Conservation (phyloP, 2,113 vertebrate genomes). For the Oenanthe melanoleuca region DNA sequence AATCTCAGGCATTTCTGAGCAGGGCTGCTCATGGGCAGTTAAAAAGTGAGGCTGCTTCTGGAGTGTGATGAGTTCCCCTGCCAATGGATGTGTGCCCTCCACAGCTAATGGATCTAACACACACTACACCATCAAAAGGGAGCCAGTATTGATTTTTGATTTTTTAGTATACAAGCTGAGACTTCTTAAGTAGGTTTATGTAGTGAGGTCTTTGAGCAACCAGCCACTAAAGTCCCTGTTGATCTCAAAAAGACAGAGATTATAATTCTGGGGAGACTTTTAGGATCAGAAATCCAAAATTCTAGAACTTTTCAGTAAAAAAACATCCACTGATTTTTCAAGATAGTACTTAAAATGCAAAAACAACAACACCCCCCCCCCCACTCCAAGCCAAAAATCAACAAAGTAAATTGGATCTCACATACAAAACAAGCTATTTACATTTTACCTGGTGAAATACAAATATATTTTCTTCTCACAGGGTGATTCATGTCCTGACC, state of each 20-base stretch:
- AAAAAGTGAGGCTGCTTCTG: not conserved
- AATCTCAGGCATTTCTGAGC: not conserved
- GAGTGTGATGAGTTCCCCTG: not conserved
- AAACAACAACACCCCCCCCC: not conserved
- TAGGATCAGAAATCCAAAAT: not conserved
- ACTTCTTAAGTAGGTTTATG: not conserved
- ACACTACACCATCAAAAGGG: not conserved
- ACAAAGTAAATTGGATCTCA: not conserved
- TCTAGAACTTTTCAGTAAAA: not conserved
- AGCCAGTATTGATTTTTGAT: not conserved
- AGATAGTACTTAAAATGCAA: not conserved
- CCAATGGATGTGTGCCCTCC: not conserved
- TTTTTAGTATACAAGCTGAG: not conserved
- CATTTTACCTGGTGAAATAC: not conserved
- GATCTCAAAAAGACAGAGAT: not conserved
- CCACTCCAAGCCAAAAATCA: too few relatives aligned
- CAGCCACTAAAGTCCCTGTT: not conserved
- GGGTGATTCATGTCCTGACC: not conserved
- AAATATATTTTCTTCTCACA: not conserved
- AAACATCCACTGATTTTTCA: not conserved
- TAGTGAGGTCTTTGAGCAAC: not conserved
- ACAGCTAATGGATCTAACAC: not conserved
- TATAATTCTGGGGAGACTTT: not conserved
- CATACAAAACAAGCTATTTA: not conserved
- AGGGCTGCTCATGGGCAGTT: not conserved